A percentile compares a stretch with the other conserved stretches of the same genome.
Evolutionary conservation across 1,140 invertebrate genomes (phyloP).

Genomic region (Pseudobourletiella spinata): DNA sequence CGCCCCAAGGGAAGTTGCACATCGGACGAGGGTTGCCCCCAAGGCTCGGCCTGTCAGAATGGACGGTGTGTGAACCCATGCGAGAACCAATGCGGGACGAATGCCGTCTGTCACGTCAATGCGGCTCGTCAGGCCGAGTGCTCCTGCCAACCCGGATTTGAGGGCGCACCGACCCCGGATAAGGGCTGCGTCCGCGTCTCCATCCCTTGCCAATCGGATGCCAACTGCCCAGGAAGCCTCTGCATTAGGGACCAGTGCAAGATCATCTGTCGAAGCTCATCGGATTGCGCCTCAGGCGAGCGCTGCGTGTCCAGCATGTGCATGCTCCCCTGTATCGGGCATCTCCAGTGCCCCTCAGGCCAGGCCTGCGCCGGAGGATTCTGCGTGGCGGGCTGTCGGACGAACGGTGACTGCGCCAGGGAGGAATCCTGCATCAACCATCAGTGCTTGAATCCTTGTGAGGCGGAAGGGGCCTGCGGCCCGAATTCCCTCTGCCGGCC

Average conservation of each 20-base stretch:
- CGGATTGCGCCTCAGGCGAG: conserved; percentile 71
- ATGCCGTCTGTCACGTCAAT: conserved; percentile 64
- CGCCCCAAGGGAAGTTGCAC: conserved; percentile 60
- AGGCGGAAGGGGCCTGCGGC: conserved; percentile 63
- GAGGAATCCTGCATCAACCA: conserved; percentile 70
- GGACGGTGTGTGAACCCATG: conserved; percentile 68
- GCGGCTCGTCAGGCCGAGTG: conserved; percentile 61
- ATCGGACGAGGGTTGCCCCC: conserved; percentile 64
- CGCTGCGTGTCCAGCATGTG: conserved; percentile 68
- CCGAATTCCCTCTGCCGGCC: conserved; percentile 69
- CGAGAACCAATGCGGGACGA: conserved; percentile 61
- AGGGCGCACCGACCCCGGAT: conserved; percentile 47
- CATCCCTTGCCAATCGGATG: conserved; percentile 56
- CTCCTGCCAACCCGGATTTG: conserved; percentile 61
- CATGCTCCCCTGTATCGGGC: conserved; percentile 61
- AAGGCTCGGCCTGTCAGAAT: conserved; percentile 59
- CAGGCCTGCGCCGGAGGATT: conserved; percentile 70
- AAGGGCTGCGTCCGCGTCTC: conserved; percentile 62
- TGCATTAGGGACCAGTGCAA: conserved; percentile 75
- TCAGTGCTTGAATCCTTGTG: conserved; percentile 71
- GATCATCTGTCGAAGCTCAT: conserved; percentile 63
- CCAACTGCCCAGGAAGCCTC: conserved; percentile 63
- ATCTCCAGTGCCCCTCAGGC: conserved; percentile 65
- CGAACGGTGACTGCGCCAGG: conserved; percentile 64
- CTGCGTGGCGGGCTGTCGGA: conserved; percentile 63